Base-by-base conservation (phyloP, 2,888 invertebrate genomes). In the Ganaspis brasiliensis region DNA sequence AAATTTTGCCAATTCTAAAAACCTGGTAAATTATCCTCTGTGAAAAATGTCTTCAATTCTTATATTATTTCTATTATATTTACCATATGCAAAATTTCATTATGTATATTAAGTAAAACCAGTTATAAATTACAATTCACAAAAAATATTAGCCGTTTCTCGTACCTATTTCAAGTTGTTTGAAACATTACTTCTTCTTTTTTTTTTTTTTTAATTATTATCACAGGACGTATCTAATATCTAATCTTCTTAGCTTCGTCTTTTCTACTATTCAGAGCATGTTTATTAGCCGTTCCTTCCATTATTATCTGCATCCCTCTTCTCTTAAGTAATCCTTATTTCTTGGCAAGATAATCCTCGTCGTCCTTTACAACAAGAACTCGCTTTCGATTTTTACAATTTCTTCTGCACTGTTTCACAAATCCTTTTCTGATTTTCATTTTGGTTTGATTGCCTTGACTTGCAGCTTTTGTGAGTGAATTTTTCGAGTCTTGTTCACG, bases 191-290 rank as follows among this genome's bases (percentile, higher is more conserved):
- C 56, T 10, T 26, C 56, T 52, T 19, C 9, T 16, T 52, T 19
- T 52, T 19, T 6, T n/a, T 0, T 3, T 52, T 52, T 52, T 52
- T 52, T 52, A 52, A 52, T 52, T 52, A 52, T 52, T 52, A 52
- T 52, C 52, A 52, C 52, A 52, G 52, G 52, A 52, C 52, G 52
- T 52, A 52, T 52, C 52, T 52, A 52, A 19, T 24, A 56, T 21
- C 56, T 56, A 56, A 56, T 56, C 26, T 56, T 56, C 21, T 24
- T 56, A 56, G 10, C 26, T 26, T 56, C 24, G 16, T 56, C 26
- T 56, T 56, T 12, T 56, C 12, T 56, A 12, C 26, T 24, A 56
- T 56, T 56, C 56, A 26, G 24, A 56, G 56, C 26, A 56, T 56
- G 56, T 56, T 56, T 56, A 56, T 56, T 56, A 24, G 26, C 56